phyloP scores from a whole-genome alignment of 2,797 vertebrate genomes.

The Phoxinus dragarum region DNA sequence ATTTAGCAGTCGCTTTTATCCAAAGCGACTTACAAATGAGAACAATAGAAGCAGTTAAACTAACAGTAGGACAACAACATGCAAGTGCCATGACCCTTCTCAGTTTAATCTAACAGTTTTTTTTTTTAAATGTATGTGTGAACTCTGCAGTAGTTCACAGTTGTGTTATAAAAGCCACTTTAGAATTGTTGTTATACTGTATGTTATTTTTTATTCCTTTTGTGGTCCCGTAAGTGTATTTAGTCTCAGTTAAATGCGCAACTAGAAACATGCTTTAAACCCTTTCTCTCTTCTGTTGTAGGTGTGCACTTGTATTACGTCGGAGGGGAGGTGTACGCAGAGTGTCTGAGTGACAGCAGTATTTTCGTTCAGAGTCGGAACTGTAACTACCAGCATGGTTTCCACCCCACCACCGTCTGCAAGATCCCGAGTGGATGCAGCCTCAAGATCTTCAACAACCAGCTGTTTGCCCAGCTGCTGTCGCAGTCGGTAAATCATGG shows the following conservation, averaged over 20 bases:
- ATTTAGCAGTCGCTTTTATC: too few relatives aligned
- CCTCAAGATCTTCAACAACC: constrained; percentile 99
- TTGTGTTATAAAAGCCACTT: not conserved
- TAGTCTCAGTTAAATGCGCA: not conserved
- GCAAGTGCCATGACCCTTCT: too few relatives aligned
- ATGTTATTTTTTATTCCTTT: constrained; percentile 3
- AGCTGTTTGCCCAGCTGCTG: constrained; percentile 95
- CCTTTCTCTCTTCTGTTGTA: constrained; percentile 58
- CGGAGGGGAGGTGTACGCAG: constrained; percentile 95
- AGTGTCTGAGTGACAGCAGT: constrained; percentile 98
- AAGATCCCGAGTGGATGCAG: constrained; percentile 99
- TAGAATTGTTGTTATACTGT: not conserved
- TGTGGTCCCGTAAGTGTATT: constrained; percentile 4
- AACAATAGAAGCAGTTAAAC: too few relatives aligned
- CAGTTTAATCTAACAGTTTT: too few relatives aligned
- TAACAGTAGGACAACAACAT: too few relatives aligned
- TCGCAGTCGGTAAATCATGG: constrained; percentile 97
- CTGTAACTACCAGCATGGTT: constrained; percentile 98
- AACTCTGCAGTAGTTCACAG: constrained; percentile 10
- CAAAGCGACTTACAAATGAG: too few relatives aligned
- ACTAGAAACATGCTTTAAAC: not conserved
- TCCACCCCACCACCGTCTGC: constrained; percentile 96
- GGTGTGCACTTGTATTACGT: constrained; percentile 97
- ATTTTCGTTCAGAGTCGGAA: constrained; percentile 99
- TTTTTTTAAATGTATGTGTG: not conserved